Conservation (phyloP, 2,797 vertebrate species). For the Hoplostethus atlanticus region DNA sequence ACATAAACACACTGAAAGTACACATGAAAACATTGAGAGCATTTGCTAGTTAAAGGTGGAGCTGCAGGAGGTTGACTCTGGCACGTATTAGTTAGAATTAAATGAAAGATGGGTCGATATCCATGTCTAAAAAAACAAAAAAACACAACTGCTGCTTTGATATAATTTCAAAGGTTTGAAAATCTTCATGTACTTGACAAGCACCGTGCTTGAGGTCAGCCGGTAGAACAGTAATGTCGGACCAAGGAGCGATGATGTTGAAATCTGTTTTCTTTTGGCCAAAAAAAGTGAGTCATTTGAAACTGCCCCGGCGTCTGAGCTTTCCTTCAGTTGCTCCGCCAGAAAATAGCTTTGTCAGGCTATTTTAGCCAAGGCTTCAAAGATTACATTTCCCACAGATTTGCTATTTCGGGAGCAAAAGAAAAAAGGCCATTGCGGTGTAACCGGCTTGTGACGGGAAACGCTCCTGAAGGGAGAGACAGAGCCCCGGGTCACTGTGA, state of each 20-base stretch:
- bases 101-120: too few relatives aligned
- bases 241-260: constrained; percentile 31
- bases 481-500: constrained; percentile 65
- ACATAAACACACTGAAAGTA: neutral
- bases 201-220: constrained; percentile 6
- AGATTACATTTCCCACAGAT: constrained; percentile 74
- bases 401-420: constrained; percentile 72
- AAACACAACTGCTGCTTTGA: neutral
- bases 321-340: constrained; percentile 52
- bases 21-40: neutral
- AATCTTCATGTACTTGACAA: constrained; percentile 7
- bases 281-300: constrained; percentile 41
- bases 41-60: neutral
- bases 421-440: constrained; percentile 64
- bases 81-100: neutral
- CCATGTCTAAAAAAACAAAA: neutral
- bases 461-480: constrained; percentile 46
- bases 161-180: neutral
- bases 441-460: constrained; percentile 69
- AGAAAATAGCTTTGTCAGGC: constrained; percentile 62
- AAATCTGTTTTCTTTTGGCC: constrained; percentile 16
- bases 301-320: constrained; percentile 46
- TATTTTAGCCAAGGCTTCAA: constrained; percentile 66
- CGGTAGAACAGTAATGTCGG: constrained; percentile 25
- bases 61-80: neutral